Percentiles rank a stretch among this genome's conserved stretches.
Evolutionary conservation across 2,113 vertebrate species (phyloP).

Genomic region (Larimichthys crocea): DNA sequence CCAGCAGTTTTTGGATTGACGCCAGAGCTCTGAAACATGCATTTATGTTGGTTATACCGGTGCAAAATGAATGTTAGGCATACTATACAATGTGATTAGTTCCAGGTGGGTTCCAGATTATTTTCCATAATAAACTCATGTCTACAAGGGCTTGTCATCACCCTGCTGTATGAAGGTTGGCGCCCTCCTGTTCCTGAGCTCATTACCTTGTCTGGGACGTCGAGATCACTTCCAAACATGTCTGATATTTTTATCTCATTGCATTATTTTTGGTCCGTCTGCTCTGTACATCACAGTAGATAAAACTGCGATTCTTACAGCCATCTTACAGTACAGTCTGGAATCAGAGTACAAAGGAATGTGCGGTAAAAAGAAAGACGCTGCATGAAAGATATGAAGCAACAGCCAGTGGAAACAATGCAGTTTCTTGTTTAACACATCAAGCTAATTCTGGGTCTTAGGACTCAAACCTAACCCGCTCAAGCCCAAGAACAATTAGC

Average conservation of each 20-base stretch:
- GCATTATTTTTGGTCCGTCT: background rate
- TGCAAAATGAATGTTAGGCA: background rate
- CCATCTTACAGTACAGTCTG: background rate
- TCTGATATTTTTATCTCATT: conserved; percentile 10
- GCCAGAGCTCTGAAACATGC: background rate
- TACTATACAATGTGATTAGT: background rate
- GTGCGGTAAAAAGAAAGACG: background rate
- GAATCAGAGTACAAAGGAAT: background rate
- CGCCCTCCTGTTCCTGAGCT: conserved; percentile 26
- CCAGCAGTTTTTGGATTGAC: background rate
- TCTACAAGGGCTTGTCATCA: background rate
- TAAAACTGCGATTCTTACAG: background rate
- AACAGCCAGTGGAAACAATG: background rate
- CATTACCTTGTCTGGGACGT: conserved; percentile 11
- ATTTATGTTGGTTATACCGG: background rate
- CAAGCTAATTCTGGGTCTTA: conserved; percentile 15
- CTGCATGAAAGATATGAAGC: background rate
- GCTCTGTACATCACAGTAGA: background rate
- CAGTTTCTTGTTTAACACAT: conserved; percentile 17
- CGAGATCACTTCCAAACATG: conserved; percentile 22
- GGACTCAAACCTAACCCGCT: conserved; percentile 15
- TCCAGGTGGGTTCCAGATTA: conserved; percentile 49
- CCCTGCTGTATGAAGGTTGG: conserved; percentile 16
- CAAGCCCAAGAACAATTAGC: conserved; percentile 45
- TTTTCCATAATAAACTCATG: conserved; percentile 43